Evolutionary conservation across 2,797 vertebrate genomes (phyloP).

Genomic region (Pangasius djambal): DNA sequence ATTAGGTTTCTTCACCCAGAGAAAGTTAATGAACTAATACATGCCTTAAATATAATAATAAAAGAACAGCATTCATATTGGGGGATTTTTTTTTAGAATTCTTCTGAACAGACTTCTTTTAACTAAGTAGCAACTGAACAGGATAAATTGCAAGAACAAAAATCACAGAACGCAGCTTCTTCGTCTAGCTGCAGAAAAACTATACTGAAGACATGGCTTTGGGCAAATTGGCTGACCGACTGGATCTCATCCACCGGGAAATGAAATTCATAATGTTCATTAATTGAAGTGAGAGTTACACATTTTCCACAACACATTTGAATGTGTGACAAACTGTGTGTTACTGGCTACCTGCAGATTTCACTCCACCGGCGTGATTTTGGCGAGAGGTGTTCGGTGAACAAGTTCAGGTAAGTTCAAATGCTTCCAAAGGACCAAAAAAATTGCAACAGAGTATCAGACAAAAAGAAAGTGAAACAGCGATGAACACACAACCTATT

Average conservation of each 20-base stretch:
- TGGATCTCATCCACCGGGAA: background rate
- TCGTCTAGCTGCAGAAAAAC: background rate
- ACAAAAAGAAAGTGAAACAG: background rate
- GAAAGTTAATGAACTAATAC: background rate
- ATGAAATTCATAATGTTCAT: background rate
- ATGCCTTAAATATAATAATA: background rate
- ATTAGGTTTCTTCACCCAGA: slow-evolving; percentile 3
- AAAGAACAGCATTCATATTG: background rate
- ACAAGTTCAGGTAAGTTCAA: background rate
- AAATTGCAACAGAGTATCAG: background rate
- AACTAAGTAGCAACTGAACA: background rate
- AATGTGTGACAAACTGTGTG: background rate
- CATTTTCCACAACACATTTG: background rate
- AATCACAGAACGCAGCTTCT: background rate
- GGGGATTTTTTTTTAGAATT: background rate
- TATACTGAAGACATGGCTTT: background rate
- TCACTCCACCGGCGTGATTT: too few species aligned
- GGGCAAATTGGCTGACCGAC: background rate
- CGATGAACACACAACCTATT: background rate
- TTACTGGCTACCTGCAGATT: background rate
- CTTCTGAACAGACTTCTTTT: background rate
- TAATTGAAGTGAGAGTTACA: background rate
- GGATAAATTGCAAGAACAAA: slow-evolving; percentile 4
- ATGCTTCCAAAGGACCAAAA: background rate
- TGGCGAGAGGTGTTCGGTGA: background rate